Evolutionary conservation across 1,140 invertebrate species (phyloP).

Genomic region (Drosophila truncata): DNA sequence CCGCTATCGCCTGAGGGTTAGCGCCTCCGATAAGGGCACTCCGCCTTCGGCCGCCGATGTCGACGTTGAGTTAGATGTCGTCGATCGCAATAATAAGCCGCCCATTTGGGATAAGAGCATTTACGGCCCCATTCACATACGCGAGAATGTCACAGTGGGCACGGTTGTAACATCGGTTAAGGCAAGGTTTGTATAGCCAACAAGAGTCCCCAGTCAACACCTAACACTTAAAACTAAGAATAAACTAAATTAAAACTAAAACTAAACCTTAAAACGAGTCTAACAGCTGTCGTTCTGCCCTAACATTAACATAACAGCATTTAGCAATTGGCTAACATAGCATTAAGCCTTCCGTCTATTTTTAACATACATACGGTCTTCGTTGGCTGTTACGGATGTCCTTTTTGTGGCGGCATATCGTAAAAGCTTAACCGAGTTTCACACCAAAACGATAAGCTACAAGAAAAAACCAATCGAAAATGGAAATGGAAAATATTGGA

Average conservation of each 20-base stretch:
- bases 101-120: conserved; percentile 96
- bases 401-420: conserved; percentile 43
- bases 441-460: conserved; percentile 17
- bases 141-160: conserved; percentile 99
- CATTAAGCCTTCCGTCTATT: conserved; percentile 42
- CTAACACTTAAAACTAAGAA: conserved; percentile 35
- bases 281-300: conserved; percentile 61
- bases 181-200: conserved; percentile 95
- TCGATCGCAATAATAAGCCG: conserved; percentile 99
- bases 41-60: conserved; percentile 95
- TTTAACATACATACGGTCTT: conserved; percentile 54
- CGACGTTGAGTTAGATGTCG: conserved; percentile 98
- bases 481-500: conserved; percentile 19
- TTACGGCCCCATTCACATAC: conserved; percentile 98
- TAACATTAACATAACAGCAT: conserved; percentile 64
- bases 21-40: conserved; percentile 95
- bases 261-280: conserved; percentile 56
- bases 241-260: conserved; percentile 2
- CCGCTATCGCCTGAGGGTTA: conserved; percentile 96
- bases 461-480: conserved; percentile 23
- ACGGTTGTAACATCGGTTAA: conserved; percentile 98
- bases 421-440: conserved; percentile 43
- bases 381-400: conserved; percentile 13
- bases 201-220: conserved; percentile 23
- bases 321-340: conserved; percentile 62